These are phyloP conservation scores for Spilarctia lutea DNA, from an alignment of 2,888 invertebrate species.

Conservation along the genomic window DNA sequence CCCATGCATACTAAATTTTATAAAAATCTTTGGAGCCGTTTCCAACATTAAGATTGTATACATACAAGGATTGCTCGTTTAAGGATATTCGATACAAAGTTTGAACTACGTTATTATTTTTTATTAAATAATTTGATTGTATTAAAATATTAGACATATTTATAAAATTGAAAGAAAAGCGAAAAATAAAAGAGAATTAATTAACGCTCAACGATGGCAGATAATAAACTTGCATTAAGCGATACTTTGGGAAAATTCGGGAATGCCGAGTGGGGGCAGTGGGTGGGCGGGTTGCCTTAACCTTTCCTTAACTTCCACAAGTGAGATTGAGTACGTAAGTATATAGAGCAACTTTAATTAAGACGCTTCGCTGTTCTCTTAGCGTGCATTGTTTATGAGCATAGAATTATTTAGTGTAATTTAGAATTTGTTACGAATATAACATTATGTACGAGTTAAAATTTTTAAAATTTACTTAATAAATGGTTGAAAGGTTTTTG, in stretches of 20 bases:
- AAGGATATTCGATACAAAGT: no score
- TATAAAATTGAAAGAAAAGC: constrained; percentile 36
- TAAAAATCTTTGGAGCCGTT: no score
- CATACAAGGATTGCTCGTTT: no score
- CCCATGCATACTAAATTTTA: no score
- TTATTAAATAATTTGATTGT: not conserved
- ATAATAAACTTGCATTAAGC: constrained; percentile 84
- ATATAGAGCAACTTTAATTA: constrained; percentile 84
- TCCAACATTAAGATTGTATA: no score
- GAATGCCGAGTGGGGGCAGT: constrained; percentile 65
- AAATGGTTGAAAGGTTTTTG: not conserved
- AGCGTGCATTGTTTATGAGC: constrained; percentile 81
- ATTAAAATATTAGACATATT: not conserved
- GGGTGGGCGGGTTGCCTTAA: constrained; percentile 66
- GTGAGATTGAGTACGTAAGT: constrained; percentile 83
- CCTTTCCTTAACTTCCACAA: constrained; percentile 83
- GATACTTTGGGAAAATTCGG: constrained; percentile 83
- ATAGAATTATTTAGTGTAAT: constrained; percentile 71
- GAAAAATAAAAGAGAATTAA: constrained; percentile 71
- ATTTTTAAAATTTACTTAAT: constrained; percentile 15
- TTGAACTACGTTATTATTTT: no score
- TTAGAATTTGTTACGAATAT: constrained; percentile 59
- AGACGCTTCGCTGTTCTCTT: constrained; percentile 76
- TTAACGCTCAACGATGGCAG: constrained; percentile 76
- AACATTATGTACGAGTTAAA: constrained; percentile 24